Base-by-base conservation (phyloP, 1,140 invertebrate genomes). In the Zaprionus inermis region DNA sequence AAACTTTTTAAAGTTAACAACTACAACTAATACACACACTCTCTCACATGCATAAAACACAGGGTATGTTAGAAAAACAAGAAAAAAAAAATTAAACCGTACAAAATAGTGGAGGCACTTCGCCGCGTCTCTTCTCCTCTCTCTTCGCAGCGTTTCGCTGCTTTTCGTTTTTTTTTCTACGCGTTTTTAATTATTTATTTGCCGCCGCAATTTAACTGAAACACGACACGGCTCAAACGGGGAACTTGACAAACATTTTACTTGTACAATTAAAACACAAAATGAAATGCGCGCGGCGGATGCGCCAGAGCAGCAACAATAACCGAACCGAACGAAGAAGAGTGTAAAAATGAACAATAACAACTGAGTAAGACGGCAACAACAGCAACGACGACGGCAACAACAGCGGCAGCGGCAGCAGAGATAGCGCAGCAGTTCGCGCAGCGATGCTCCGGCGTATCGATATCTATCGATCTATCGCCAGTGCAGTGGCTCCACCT, bases 311-410 rank as follows among this genome's bases (percentile, higher is more conserved):
- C 38, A 44, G n/a, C 66, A 36, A 55, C 46, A 60, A 46, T 52
- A 65, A 61, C 65, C 65, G 56, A 68, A 68, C 49, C 46, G 57
- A 55, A 49, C 56, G 71, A 73, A 69, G 70, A 68, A 67, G 71
- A 61, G 57, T 44, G 55, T 73, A 61, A 69, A 61, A 73, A 69
- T 73, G 65, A 69, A 73, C 38, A 69, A 73, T 41, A 73, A 73
- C 71, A 73, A 69, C 46, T 59, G 56, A 12, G 57, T 68, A 59
- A 59, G 58, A 69, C 65, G 52, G 56, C 54, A 59, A 68, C 32
- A 59, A 7, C 5, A 41, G 38, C 38, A 41, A 3, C 6, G 9
- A 6, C n/a, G 2, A n/a, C n/a, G n/a, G 38, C n/a, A 41, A 6
- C 38, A 16, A n/a, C 51, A 14, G 20, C 5, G n/a, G 38, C n/a